Evolutionary conservation across 1,140 invertebrate genomes (phyloP).

Genomic region (Ceratina australensis): DNA sequence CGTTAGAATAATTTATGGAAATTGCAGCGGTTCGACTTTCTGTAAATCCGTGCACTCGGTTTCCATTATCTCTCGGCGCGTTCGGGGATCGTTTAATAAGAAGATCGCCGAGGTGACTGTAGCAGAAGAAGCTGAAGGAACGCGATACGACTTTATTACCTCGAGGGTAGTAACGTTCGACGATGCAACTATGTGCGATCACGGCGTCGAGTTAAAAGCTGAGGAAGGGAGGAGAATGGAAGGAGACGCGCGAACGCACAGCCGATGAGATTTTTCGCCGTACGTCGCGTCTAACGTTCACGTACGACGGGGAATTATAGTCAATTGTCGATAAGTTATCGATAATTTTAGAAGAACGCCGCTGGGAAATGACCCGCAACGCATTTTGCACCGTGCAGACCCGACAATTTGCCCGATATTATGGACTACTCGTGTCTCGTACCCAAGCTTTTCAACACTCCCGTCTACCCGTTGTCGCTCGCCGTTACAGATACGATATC

Average conservation of each 20-base stretch:
- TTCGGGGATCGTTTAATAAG: slow-evolving; percentile 28
- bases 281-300: slow-evolving; percentile 38
- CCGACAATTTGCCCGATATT: slow-evolving; percentile 72
- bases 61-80: slow-evolving; percentile 22
- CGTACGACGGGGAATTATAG: slow-evolving; percentile 64
- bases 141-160: slow-evolving; percentile 49
- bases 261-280: slow-evolving; percentile 47
- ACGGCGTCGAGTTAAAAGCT: slow-evolving; percentile 32
- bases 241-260: not conserved
- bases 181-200: slow-evolving; percentile 27
- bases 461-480: slow-evolving; percentile 20
- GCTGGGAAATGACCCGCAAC: slow-evolving; percentile 61
- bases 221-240: not conserved
- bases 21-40: not conserved
- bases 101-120: not conserved
- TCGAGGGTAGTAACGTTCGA: slow-evolving; percentile 29
- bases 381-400: slow-evolving; percentile 55
- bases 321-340: slow-evolving; percentile 73
- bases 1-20: not conserved
- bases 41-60: not conserved
- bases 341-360: slow-evolving; percentile 70
- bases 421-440: slow-evolving; percentile 45
- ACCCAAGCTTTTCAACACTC: slow-evolving; percentile 31
- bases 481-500: slow-evolving; percentile 55
- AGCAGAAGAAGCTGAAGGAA: not conserved